Evolutionary conservation across 2,113 vertebrate species (phyloP).

Genomic region (Tyrannus savana): DNA sequence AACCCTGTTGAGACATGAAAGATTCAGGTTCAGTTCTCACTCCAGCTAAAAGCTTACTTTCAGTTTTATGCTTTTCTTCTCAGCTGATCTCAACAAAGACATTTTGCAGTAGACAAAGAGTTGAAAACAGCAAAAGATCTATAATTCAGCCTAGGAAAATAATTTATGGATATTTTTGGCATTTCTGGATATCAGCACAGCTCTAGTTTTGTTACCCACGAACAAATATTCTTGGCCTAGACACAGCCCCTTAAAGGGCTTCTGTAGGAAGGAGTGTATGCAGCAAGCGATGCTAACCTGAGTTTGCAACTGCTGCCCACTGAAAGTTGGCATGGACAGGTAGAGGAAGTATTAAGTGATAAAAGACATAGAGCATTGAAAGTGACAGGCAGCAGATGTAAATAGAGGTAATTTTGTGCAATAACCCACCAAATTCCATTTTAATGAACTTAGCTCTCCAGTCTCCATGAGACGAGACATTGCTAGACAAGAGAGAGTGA

Average conservation of each 20-base stretch:
- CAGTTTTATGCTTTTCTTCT: not conserved
- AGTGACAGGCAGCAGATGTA: constrained; percentile 67
- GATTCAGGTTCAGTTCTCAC: not conserved
- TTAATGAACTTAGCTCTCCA: constrained; percentile 61
- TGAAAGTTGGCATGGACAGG: constrained; percentile 52
- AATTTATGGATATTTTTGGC: not conserved
- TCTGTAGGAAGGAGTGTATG: not conserved
- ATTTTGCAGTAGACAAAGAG: not conserved
- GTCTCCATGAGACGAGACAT: not conserved
- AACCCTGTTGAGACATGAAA: not conserved
- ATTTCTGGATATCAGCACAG: not conserved
- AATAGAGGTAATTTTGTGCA: constrained; percentile 57
- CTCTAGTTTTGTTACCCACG: not conserved
- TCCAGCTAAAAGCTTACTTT: not conserved
- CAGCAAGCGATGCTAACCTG: not conserved
- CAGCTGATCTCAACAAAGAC: not conserved
- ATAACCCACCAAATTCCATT: constrained; percentile 56
- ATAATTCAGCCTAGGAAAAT: not conserved
- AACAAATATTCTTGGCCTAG: constrained; percentile 30
- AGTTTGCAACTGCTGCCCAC: constrained; percentile 49
- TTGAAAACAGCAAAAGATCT: not conserved
- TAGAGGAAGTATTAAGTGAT: constrained; percentile 65
- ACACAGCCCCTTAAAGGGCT: not conserved
- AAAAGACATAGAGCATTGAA: constrained; percentile 54
- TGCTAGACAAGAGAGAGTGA: constrained; percentile 4